Evolutionary conservation across 2,888 invertebrate genomes (phyloP), one percentile per base, ranked within the genome.

Genomic region (Drosophila affinis): DNA sequence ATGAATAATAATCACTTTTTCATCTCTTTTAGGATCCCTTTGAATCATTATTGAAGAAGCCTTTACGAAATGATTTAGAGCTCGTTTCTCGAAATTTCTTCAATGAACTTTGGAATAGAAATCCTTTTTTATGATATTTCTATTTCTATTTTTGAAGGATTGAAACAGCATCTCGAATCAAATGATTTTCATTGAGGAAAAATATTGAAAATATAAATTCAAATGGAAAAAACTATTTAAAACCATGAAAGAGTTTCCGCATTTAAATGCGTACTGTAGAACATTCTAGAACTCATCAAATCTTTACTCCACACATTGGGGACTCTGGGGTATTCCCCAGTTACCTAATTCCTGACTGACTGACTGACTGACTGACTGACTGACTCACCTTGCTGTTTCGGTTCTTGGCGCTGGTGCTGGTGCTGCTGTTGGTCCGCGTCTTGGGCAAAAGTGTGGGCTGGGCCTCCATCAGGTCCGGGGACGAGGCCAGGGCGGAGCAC

Each of bases 381-480:
- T 4, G n/a, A 79, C 78, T 80, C 49, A 90, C 91, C 79, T 90
- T 90, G 63, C 79, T 82, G 39, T 73, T 78, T 27, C 78, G 89
- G 18, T 61, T 57, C 47, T 61, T 74, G 62, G 54, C 58, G 21
- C 47, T 32, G 52, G 32, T 14, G 10, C 47, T 64, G 51, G 63
- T 53, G 54, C 65, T 69, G 60, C 87, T 87, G 39, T 72, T 87
- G 18, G 84, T 81, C 9, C 87, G 87, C 0, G 79, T 24, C 52
- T 84, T 88, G 18, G 89, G 70, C 39, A 89, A 48, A 39, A 89
- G 45, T 56, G 84, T 88, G 6, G 91, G 86, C 62, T 89, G 89
- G 3, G 89, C 73, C 62, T 90, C 91, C 56, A 90, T 81, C n/a
- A 84, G 72, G 75, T 91, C 91, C 6, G 90, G 87, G 4, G 88